These are phyloP conservation scores for Isotomurus palustris DNA, from an alignment of 2,888 invertebrate genomes.

Conservation along the genomic window DNA sequence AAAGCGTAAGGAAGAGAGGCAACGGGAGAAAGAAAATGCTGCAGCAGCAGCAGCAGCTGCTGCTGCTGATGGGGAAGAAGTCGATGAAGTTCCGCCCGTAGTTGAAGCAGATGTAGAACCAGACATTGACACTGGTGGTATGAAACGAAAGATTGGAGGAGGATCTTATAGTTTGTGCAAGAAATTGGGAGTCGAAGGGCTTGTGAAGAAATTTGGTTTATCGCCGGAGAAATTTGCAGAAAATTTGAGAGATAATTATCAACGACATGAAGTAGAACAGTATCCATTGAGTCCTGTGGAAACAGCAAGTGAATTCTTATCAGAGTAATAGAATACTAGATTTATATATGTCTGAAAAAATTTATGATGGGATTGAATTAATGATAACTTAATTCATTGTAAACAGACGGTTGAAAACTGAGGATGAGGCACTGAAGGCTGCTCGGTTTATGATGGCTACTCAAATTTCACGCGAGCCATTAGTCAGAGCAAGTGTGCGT, in stretches of 20 bases:
- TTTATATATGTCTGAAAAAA: constrained; percentile 9
- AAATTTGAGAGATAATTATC: constrained; percentile 92
- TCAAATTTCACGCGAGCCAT: constrained; percentile 86
- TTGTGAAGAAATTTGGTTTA: constrained; percentile 87
- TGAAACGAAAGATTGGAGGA: constrained; percentile 54
- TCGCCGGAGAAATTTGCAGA: constrained; percentile 93
- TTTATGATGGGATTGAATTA: background rate
- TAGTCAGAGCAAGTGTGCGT: constrained; percentile 76
- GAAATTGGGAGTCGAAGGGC: constrained; percentile 74
- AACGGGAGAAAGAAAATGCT: constrained; percentile 46
- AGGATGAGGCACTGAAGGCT: constrained; percentile 81
- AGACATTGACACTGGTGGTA: constrained; percentile 45
- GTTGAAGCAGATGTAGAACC: constrained; percentile 53
- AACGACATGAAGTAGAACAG: constrained; percentile 91
- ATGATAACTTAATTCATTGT: background rate
- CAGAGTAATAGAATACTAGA: constrained; percentile 47
- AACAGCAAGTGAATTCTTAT: constrained; percentile 69
- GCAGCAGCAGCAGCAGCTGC: constrained; percentile 47
- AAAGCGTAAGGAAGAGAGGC: constrained; percentile 60
- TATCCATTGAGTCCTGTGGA: constrained; percentile 77
- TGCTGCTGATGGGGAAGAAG: constrained; percentile 54
- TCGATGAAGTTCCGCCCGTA: constrained; percentile 57
- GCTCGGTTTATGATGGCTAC: constrained; percentile 91
- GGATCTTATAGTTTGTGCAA: constrained; percentile 85
- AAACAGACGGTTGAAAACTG: constrained; percentile 60